These are phyloP conservation scores for Ceratina australensis DNA, from an alignment of 1,140 invertebrate species.

Conservation along the genomic window DNA sequence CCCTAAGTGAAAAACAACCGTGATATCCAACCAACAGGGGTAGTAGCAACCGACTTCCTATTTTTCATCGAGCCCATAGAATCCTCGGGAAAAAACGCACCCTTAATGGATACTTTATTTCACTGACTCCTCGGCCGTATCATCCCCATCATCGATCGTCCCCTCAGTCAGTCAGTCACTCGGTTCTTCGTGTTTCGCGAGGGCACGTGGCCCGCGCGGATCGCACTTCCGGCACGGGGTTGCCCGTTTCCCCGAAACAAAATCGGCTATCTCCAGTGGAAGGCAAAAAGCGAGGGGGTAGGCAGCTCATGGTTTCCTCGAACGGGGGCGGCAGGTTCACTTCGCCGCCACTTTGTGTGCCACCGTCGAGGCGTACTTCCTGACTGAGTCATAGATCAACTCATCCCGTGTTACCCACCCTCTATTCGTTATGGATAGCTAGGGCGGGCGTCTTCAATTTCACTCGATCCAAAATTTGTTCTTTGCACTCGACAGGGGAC, in stretches of 20 bases:
- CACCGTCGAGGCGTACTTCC: slow-evolving; percentile 65
- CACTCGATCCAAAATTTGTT: background rate
- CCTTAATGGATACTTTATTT: slow-evolving; percentile 60
- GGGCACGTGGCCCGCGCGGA: slow-evolving; percentile 54
- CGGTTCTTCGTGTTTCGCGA: slow-evolving; percentile 25
- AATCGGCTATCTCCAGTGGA: slow-evolving; percentile 4
- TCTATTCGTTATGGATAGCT: too few relatives aligned
- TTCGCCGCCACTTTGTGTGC: slow-evolving; percentile 54
- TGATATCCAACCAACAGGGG: background rate
- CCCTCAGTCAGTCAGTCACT: slow-evolving; percentile 22
- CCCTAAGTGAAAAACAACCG: background rate
- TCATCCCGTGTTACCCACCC: slow-evolving; percentile 49
- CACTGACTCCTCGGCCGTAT: slow-evolving; percentile 29
- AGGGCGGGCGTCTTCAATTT: slow-evolving; percentile 3
- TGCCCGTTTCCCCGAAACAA: slow-evolving; percentile 42
- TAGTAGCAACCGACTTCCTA: background rate
- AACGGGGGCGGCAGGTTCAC: slow-evolving; percentile 57
- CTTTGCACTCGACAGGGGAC: background rate
- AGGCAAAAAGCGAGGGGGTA: background rate
- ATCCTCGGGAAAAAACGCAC: slow-evolving; percentile 8
- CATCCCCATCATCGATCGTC: slow-evolving; percentile 51
- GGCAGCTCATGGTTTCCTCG: slow-evolving; percentile 53
- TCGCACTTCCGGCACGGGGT: slow-evolving; percentile 50
- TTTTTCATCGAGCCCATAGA: slow-evolving; percentile 24
- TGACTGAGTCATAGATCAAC: slow-evolving; percentile 72